Percentiles rank a stretch among this genome's conserved stretches.
phyloP scores from a whole-genome alignment of 2,888 invertebrate species.

The Drosophila engyochracea region DNA sequence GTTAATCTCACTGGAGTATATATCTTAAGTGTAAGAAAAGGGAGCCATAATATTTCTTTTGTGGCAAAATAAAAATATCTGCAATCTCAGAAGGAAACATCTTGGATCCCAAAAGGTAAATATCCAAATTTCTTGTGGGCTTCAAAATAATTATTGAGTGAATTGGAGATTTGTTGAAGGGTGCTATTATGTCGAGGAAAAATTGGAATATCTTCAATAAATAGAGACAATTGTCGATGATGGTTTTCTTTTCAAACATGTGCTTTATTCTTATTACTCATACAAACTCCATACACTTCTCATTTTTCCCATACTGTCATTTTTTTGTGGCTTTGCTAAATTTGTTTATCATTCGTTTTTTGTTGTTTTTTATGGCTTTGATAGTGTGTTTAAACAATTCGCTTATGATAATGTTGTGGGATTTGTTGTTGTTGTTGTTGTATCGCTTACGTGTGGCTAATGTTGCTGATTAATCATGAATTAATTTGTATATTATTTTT shows the following conservation, averaged over 20 bases:
- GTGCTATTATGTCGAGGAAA: background rate
- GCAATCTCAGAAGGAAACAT: background rate
- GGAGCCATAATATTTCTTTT: background rate
- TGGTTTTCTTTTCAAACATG: slow-evolving; percentile 82
- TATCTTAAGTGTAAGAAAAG: background rate
- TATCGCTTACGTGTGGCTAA: slow-evolving; percentile 66
- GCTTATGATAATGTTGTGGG: slow-evolving; percentile 63
- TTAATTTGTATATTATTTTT: slow-evolving; percentile 43
- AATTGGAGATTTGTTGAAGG: background rate
- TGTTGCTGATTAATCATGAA: slow-evolving; percentile 70
- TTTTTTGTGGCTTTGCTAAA: slow-evolving; percentile 65
- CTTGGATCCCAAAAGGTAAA: background rate
- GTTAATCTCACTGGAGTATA: background rate
- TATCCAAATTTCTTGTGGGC: background rate
- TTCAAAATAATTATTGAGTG: background rate
- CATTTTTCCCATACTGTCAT: slow-evolving; percentile 52
- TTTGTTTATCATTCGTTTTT: slow-evolving; percentile 55
- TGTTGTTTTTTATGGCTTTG: slow-evolving; percentile 61
- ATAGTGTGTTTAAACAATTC: slow-evolving; percentile 69
- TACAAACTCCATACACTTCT: slow-evolving; percentile 72
- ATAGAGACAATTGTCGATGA: background rate
- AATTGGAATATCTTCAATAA: background rate
- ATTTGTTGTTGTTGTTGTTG: slow-evolving; percentile 34
- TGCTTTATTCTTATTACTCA: slow-evolving; percentile 84
- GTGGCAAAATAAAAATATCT: background rate